Evolutionary conservation across 2,113 vertebrate species (phyloP), one percentile per base, ranked within the genome.

Genomic region (Labeo rohita): DNA sequence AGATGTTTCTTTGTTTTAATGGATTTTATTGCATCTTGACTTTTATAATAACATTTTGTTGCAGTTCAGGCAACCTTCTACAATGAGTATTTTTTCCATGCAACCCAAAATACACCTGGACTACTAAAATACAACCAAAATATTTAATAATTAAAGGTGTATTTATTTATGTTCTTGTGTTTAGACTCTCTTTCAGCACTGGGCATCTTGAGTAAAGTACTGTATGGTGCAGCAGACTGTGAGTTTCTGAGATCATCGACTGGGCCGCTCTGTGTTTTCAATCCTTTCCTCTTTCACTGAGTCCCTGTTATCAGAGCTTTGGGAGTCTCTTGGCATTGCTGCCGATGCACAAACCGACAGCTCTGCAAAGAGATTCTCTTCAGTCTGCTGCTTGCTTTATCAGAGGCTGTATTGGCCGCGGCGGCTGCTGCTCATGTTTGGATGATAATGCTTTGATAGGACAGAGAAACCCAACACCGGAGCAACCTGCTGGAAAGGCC

Each of bases 371-470:
- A 88, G 87, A 88, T 88, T 80, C 84, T 86, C 61, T 12, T 70
- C 87, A 88, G 68, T 88, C 74, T 65, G 61, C 80, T 88, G 84
- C 56, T 54, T 63, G 76, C 84, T 86, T 86, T 88, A 88, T 84
- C 84, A 56, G 39, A 52, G 52, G 61, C 45, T 88, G 87, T 74
- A 65, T 77, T 73, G 84, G 63, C 79, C 23, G 39, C 56, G 45
- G 21, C n/a, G 70, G 73, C 61, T 34, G 28, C 61, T 39, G 61
- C 75, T 82, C 56, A 34, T 56, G 63, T 86, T 70, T 79, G 74
- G 80, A 78, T 54, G 84, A 88, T 88, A 88, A 84, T 86, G 66
- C 80, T 88, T 78, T 86, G 80, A 88, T 88, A 85, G 85, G 18
- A 85, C 6, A 85, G 39, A 86, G 52, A 74, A 83, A 47, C 43